phyloP scores from a whole-genome alignment of 2,888 invertebrate genomes.

The Slavum lentiscoides region DNA sequence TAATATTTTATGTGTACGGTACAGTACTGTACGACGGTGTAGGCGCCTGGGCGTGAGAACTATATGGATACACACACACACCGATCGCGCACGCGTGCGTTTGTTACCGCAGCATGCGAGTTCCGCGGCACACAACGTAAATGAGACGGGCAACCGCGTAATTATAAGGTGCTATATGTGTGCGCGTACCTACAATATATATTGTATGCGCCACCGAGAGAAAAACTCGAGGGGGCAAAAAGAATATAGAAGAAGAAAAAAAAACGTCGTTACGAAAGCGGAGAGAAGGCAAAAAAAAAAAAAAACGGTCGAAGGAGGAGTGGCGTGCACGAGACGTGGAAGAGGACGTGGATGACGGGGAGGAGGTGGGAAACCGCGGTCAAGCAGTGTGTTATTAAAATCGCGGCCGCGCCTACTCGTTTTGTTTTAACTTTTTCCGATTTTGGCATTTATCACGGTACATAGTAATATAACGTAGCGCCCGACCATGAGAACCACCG shows the following conservation, averaged over 20 bases:
- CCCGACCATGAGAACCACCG: background rate
- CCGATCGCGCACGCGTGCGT: background rate
- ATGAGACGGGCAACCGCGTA: slow-evolving; percentile 31
- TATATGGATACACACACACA: background rate
- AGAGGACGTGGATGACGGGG: background rate
- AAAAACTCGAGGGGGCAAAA: background rate
- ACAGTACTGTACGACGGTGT: background rate
- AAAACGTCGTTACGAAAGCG: background rate
- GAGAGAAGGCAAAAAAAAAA: background rate
- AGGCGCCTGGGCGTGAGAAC: slow-evolving; percentile 53
- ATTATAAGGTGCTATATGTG: slow-evolving; percentile 37
- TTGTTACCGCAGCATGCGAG: background rate
- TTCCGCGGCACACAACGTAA: background rate
- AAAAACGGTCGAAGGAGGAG: slow-evolving; percentile 1
- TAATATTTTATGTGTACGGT: slow-evolving; percentile 8
- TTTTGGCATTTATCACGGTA: slow-evolving; percentile 20
- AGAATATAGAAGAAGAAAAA: too few relatives aligned
- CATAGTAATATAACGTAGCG: background rate
- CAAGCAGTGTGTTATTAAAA: slow-evolving; percentile 47
- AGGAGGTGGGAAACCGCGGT: slow-evolving; percentile 42
- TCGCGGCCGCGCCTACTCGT: slow-evolving; percentile 44
- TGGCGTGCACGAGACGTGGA: background rate
- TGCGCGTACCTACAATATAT: background rate
- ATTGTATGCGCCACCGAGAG: slow-evolving; percentile 3
- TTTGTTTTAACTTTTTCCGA: background rate